A percentile compares a stretch with the other conserved stretches of the same genome.
Evolutionary conservation across 2,888 invertebrate genomes (phyloP).

Genomic region (Steromphala cineraria): DNA sequence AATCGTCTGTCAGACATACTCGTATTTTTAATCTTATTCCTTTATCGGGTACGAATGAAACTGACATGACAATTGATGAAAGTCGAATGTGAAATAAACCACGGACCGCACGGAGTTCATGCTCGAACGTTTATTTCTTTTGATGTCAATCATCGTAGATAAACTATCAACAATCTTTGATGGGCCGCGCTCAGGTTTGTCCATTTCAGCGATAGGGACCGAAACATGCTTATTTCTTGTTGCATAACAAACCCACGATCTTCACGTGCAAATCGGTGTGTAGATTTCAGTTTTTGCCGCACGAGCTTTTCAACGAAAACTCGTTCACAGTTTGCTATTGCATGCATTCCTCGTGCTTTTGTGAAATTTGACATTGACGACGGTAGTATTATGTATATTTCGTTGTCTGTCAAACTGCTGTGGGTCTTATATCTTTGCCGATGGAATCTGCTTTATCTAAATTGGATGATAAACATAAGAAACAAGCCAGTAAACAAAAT

Average conservation of each 20-base stretch:
- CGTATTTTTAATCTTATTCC: no score
- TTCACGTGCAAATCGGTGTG: no score
- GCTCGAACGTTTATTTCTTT: neutral
- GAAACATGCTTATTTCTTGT: no score
- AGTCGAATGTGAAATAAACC: no score
- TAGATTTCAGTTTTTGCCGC: no score
- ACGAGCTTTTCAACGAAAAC: no score
- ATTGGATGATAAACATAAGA: slow-evolving; percentile 5
- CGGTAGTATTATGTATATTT: neutral
- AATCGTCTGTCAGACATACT: no score
- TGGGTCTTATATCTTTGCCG: neutral
- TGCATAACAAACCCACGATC: no score
- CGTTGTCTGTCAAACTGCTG: neutral
- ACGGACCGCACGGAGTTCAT: neutral
- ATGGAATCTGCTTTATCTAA: neutral
- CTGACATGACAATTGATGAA: no score
- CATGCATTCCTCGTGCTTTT: no score
- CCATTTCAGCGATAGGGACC: neutral
- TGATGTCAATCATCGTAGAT: neutral
- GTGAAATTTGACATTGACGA: neutral
- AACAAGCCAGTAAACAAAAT: neutral
- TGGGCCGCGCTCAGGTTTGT: neutral
- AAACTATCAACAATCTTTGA: neutral
- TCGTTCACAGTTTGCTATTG: no score
- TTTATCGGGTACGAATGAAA: no score